A percentile compares a stretch with the other conserved stretches of the same genome.
These are phyloP conservation scores for Momotus momota DNA, from an alignment of 2,797 vertebrate genomes.

Conservation along the genomic window DNA sequence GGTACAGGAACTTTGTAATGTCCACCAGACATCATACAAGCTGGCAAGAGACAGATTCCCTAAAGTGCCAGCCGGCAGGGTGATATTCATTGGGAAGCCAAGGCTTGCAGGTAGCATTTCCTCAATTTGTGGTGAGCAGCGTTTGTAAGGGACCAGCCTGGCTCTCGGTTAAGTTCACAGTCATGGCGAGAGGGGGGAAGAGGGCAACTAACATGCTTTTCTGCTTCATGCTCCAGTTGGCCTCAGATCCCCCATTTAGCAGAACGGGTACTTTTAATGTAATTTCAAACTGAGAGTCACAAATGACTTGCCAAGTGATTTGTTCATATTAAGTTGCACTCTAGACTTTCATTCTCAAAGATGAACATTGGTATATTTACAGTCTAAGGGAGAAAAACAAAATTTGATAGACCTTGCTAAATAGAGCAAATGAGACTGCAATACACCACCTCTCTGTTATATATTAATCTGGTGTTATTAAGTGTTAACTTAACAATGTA, in stretches of 20 bases:
- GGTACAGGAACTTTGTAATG: not conserved
- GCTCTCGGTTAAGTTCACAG: not conserved
- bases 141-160: not conserved
- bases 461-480: constrained; percentile 81
- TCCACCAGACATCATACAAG: not conserved
- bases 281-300: not conserved
- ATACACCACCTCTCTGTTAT: constrained; percentile 66
- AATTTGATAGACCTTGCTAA: constrained; percentile 73
- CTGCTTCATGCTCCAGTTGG: not conserved
- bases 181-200: not conserved
- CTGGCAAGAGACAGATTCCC: not conserved
- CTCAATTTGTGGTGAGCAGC: not conserved
- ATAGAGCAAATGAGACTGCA: constrained; percentile 64
- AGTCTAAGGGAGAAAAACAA: constrained; percentile 29
- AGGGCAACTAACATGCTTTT: not conserved
- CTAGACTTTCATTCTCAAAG: constrained; percentile 33
- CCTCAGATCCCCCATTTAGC: not conserved
- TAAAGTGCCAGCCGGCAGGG: not conserved
- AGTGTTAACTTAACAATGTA: constrained; percentile 80
- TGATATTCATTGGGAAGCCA: not conserved
- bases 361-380: constrained; percentile 45
- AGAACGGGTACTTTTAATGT: not conserved
- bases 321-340: not conserved
- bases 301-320: not conserved
- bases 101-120: not conserved